phyloP scores from a whole-genome alignment of 2,797 vertebrate species.

The Xiphophorus birchmanni region DNA sequence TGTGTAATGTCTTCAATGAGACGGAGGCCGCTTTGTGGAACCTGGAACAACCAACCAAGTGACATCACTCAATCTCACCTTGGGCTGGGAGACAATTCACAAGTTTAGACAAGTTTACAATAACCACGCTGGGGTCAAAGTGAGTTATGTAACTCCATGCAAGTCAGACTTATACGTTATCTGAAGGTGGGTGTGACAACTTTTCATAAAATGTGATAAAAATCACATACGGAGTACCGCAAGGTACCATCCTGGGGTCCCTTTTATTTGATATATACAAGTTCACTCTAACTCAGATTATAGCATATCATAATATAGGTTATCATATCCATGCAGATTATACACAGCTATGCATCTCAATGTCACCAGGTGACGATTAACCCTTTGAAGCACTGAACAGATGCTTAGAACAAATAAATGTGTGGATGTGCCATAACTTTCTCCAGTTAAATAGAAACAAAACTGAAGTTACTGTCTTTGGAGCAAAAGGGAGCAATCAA shows the following conservation, averaged over 20 bases:
- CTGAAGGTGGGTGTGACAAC: not conserved
- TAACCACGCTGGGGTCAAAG: not conserved
- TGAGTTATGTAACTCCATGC: not conserved
- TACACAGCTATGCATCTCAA: too few species aligned
- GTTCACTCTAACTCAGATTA: not conserved
- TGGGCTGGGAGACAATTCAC: not conserved
- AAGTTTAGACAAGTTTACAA: not conserved
- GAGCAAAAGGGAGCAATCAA: not conserved
- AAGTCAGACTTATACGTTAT: not conserved
- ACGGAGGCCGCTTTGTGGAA: conserved; percentile 3
- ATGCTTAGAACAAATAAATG: too few species aligned
- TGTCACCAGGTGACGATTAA: too few species aligned
- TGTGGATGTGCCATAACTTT: too few species aligned
- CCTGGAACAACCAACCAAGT: not conserved
- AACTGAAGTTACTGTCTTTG: too few species aligned
- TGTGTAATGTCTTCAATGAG: not conserved
- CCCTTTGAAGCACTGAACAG: too few species aligned
- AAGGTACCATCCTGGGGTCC: too few species aligned
- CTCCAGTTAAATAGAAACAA: too few species aligned
- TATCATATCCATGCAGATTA: not conserved
- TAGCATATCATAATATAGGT: not conserved
- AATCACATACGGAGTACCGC: not conserved
- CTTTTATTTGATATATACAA: not conserved
- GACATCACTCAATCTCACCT: not conserved
- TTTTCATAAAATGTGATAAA: not conserved